Conservation (phyloP, 2,797 vertebrate species). For the Rhyacichthys aspro region DNA sequence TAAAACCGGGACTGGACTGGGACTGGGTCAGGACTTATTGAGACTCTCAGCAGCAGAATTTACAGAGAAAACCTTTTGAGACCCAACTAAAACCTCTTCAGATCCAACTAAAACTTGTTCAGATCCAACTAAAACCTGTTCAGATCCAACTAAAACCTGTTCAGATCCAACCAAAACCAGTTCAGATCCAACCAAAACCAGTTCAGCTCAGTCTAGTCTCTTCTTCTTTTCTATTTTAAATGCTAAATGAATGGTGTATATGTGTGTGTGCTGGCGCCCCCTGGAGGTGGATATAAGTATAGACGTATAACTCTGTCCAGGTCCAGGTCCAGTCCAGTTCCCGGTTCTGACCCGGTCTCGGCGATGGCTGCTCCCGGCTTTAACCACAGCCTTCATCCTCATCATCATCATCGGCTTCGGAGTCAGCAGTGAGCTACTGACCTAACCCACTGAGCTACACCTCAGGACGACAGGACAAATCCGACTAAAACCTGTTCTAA, state of each 20-base stretch:
- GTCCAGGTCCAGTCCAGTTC: conserved; percentile 9
- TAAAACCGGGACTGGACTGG: background rate
- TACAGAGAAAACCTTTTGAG: background rate
- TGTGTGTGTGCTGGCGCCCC: background rate
- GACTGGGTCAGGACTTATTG: background rate
- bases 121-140: background rate
- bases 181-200: too few relatives aligned
- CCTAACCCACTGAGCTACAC: conserved; percentile 7
- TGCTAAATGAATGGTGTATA: too few relatives aligned
- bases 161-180: too few relatives aligned
- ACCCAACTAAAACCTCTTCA: too few relatives aligned
- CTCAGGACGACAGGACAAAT: conserved; percentile 12
- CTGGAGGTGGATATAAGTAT: too few relatives aligned
- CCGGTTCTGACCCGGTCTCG: conserved; percentile 30
- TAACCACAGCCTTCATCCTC: conserved; percentile 30
- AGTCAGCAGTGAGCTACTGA: conserved; percentile 51
- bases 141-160: too few relatives aligned
- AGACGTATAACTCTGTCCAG: conserved; percentile 27
- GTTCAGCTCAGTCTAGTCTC: too few relatives aligned
- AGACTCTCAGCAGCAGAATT: background rate
- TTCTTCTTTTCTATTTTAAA: too few relatives aligned
- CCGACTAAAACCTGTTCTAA: too few relatives aligned
- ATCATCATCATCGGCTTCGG: conserved; percentile 54
- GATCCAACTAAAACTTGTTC: too few relatives aligned
- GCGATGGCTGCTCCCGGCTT: conserved; percentile 49